phyloP scores from a whole-genome alignment of 2,797 vertebrate genomes.

The Coluber constrictor region DNA sequence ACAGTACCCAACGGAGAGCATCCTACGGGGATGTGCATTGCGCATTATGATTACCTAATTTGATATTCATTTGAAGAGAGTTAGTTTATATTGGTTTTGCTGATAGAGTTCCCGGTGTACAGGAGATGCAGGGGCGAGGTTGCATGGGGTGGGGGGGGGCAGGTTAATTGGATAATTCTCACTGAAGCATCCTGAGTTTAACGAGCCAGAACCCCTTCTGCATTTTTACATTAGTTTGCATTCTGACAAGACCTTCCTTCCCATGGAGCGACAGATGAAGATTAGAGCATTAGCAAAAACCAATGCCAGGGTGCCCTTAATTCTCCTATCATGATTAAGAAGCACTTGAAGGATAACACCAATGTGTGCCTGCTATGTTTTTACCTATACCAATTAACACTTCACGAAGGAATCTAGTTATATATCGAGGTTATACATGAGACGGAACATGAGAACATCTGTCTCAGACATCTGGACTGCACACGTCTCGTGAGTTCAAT shows the following conservation, averaged over 20 bases:
- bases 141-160: constrained; percentile 8
- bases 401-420: fast-evolving
- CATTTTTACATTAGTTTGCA: constrained; percentile 63
- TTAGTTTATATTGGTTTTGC: constrained; percentile 40
- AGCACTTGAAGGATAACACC: neutral
- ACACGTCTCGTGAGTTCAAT: neutral
- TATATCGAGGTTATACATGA: neutral
- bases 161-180: constrained; percentile 67
- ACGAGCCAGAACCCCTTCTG: constrained; percentile 65
- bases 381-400: neutral
- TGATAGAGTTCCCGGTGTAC: constrained; percentile 30
- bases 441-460: neutral
- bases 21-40: neutral
- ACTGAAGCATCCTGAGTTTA: constrained; percentile 62
- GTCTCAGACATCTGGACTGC: neutral
- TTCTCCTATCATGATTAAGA: constrained; percentile 28
- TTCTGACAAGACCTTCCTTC: constrained; percentile 57
- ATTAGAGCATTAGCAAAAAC: constrained; percentile 40
- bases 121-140: constrained; percentile 21
- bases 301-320: constrained; percentile 14
- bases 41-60: constrained; percentile 25
- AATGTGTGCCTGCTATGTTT: neutral
- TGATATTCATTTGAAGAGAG: constrained; percentile 27
- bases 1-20: constrained; percentile 34
- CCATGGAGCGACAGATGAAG: constrained; percentile 24